These are phyloP conservation scores for Lineus longissimus DNA, from an alignment of 1,140 invertebrate species.

Conservation along the genomic window DNA sequence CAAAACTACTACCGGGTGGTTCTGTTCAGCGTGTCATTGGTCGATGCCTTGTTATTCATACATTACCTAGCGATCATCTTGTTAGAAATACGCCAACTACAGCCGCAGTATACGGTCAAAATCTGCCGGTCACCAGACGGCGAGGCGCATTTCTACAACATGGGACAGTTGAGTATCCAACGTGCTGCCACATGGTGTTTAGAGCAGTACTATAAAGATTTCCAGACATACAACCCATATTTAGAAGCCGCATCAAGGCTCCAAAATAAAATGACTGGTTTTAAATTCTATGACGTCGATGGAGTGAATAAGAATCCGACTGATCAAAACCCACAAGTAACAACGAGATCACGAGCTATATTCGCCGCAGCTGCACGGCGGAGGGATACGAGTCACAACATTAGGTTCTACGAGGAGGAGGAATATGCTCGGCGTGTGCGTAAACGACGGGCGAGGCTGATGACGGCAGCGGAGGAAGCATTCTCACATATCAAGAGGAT, in stretches of 20 bases:
- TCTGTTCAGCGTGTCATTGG: constrained; percentile 81
- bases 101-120: constrained; percentile 86
- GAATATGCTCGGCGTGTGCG: constrained; percentile 91
- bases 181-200: constrained; percentile 89
- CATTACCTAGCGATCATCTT: constrained; percentile 91
- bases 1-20: constrained; percentile 65
- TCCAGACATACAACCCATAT: constrained; percentile 94
- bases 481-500: constrained; percentile 86
- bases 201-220: constrained; percentile 93
- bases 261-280: constrained; percentile 59
- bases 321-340: constrained; percentile 41
- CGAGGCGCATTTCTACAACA: constrained; percentile 65
- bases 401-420: constrained; percentile 91
- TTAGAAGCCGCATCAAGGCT: constrained; percentile 55
- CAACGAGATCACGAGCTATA: constrained; percentile 59
- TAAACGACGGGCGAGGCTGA: constrained; percentile 81
- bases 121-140: constrained; percentile 92
- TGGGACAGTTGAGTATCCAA: constrained; percentile 89
- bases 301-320: constrained; percentile 54
- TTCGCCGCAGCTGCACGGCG: constrained; percentile 58
- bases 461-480: constrained; percentile 92
- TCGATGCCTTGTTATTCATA: constrained; percentile 90
- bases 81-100: constrained; percentile 85
- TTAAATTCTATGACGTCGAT: constrained; percentile 97
- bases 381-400: constrained; percentile 87